Percentiles rank a stretch among this genome's conserved stretches.
Conservation (phyloP, 2,113 vertebrate genomes). For the Carassius carassius region DNA sequence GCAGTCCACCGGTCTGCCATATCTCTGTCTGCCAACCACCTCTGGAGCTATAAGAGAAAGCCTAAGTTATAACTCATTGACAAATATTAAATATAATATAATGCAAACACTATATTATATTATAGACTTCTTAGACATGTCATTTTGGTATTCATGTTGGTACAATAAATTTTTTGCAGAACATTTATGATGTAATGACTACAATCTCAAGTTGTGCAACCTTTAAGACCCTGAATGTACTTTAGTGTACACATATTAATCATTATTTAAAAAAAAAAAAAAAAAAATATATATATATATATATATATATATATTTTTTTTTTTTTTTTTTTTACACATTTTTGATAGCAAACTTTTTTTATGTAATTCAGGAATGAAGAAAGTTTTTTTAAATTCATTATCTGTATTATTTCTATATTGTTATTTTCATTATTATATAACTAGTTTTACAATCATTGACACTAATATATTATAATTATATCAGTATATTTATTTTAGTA, state of each 20-base stretch:
- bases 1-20: constrained; percentile 94
- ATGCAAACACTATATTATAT: neutral
- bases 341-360: neutral
- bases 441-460: neutral
- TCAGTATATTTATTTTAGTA: neutral
- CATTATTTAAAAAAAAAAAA: neutral
- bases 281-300: neutral
- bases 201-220: neutral
- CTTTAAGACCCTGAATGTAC: neutral
- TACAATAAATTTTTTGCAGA: neutral
- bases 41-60: constrained; percentile 83
- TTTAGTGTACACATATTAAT: neutral
- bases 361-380: neutral
- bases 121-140: neutral
- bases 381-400: neutral
- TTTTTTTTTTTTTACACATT: neutral
- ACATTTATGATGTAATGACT: neutral
- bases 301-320: too few relatives aligned
- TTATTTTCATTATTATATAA: neutral
- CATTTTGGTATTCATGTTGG: neutral
- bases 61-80: neutral
- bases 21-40: constrained; percentile 94
- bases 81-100: neutral
- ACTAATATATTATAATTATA: neutral
- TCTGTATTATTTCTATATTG: neutral